Base-by-base conservation (phyloP, 2,797 vertebrate species). In the Myotis vivesi region DNA sequence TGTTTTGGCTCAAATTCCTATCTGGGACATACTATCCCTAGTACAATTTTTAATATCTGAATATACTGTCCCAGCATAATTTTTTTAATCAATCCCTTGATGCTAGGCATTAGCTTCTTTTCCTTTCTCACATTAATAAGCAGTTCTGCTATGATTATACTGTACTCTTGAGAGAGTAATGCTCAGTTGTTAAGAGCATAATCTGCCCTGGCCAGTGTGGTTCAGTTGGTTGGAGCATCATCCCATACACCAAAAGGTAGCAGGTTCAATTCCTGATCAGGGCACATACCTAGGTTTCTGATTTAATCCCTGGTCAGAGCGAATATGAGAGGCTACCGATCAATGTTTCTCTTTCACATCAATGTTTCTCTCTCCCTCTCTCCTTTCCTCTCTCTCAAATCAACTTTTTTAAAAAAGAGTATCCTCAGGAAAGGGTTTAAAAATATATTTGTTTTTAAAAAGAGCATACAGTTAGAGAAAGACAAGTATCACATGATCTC, bases 51-150 rank as follows among this genome's bases (percentile, higher is more conserved):
- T 79, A 17, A 23, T 75, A 71, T 80, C 55, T 73, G 9, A 93
- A 57, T 73, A 83, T 84, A 69, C 44, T 76, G 36, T 84, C 28
- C 55, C 57, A 73, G 30, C 3, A 59, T 41, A 80, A 89, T 77
- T 87, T 94, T 4, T 83, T 92, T 87, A 94, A 83, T 33, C 41
- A 94, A 72, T 62, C 19, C 28, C n/a, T 76, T 36, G 9, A 51
- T 64, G 53, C 41, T 84, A 11, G 22, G 22, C 28, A 79, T 84
- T 84, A 55, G 30, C 8, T 55, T 87, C 59, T 57, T 89, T 90
- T 36, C 23, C 23, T 85, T 49, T 94, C 94, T 83, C 68, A 79
- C 25, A 72, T 79, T 83, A 89, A 57, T 49, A 94, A 62, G 57
- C 19, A 73, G 11, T 13, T 91, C 46, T 84, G 9, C 46, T 36